These are phyloP conservation scores for Lepus americanus DNA, from an alignment of 2,113 vertebrate genomes.

Conservation along the genomic window DNA sequence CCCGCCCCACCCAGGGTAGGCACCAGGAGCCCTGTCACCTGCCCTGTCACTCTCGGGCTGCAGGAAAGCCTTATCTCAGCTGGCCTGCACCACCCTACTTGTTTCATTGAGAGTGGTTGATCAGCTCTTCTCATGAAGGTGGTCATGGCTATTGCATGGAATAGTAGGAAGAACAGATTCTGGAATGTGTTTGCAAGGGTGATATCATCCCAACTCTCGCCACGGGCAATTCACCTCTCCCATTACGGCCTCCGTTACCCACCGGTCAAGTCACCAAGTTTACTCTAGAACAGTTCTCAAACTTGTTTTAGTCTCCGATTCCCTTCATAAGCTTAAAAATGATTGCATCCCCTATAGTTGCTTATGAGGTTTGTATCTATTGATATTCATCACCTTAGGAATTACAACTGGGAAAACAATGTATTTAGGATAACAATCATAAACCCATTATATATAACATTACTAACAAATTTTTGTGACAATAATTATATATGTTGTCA, in stretches of 20 bases:
- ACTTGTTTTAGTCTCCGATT: not conserved
- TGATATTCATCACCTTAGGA: constrained; percentile 6
- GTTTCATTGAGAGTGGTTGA: not conserved
- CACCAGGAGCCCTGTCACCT: not conserved
- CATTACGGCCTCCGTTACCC: not conserved
- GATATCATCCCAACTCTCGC: not conserved
- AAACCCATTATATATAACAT: not conserved
- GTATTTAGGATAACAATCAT: constrained; percentile 18
- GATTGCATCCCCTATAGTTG: not conserved
- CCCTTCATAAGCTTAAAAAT: not conserved
- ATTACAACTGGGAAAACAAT: not conserved
- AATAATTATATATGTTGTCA: not conserved
- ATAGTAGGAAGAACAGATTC: too few relatives aligned
- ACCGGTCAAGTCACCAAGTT: not conserved
- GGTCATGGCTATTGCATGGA: too few relatives aligned
- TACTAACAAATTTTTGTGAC: constrained; percentile 52
- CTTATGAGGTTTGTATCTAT: not conserved
- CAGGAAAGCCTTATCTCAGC: not conserved
- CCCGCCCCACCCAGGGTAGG: not conserved
- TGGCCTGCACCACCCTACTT: too few relatives aligned
- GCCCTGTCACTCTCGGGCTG: not conserved
- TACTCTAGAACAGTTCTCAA: not conserved
- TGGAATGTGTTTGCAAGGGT: not conserved
- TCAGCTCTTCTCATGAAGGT: not conserved
- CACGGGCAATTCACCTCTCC: not conserved